phyloP scores from a whole-genome alignment of 2,797 vertebrate species.

The Lithobates pipiens region DNA sequence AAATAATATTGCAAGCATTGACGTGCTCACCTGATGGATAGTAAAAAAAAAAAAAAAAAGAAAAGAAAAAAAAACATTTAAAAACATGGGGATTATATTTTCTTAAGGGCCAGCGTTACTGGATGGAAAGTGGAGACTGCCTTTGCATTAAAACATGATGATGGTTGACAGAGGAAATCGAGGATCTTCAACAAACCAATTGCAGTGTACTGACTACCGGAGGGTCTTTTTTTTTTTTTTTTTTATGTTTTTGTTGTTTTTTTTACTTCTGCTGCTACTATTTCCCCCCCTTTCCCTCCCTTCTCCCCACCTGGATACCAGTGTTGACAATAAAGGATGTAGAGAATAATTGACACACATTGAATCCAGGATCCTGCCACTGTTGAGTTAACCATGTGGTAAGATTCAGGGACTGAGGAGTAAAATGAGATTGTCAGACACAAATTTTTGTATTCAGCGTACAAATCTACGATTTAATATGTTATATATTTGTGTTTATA shows the following conservation, averaged over 20 bases:
- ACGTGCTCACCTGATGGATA: slow-evolving; percentile 9
- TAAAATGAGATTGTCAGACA: slow-evolving; percentile 74
- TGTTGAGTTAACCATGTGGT: neutral
- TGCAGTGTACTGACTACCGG: neutral
- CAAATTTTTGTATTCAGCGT: slow-evolving; percentile 68
- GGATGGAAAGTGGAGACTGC: slow-evolving; percentile 7
- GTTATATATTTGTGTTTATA: neutral
- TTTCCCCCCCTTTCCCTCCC: slow-evolving; percentile 58
- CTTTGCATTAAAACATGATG: neutral
- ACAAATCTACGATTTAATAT: slow-evolving; percentile 56
- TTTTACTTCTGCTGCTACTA: slow-evolving; percentile 48
- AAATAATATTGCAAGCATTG: slow-evolving; percentile 48
- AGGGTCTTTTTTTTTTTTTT: slow-evolving; percentile 39
- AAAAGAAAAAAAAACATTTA: neutral
- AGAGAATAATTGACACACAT: slow-evolving; percentile 12
- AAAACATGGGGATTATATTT: slow-evolving; percentile 44
- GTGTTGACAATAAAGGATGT: neutral
- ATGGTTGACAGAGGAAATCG: neutral
- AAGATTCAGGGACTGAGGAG: slow-evolving; percentile 72
- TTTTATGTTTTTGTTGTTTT: slow-evolving; percentile 47
- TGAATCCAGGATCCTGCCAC: neutral
- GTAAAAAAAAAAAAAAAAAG: neutral
- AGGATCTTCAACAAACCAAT: slow-evolving; percentile 16
- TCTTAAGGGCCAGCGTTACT: slow-evolving; percentile 41
- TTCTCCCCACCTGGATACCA: slow-evolving; percentile 66